Base-by-base conservation (phyloP, 1,140 invertebrate species). In the Zaprionus taronus region DNA sequence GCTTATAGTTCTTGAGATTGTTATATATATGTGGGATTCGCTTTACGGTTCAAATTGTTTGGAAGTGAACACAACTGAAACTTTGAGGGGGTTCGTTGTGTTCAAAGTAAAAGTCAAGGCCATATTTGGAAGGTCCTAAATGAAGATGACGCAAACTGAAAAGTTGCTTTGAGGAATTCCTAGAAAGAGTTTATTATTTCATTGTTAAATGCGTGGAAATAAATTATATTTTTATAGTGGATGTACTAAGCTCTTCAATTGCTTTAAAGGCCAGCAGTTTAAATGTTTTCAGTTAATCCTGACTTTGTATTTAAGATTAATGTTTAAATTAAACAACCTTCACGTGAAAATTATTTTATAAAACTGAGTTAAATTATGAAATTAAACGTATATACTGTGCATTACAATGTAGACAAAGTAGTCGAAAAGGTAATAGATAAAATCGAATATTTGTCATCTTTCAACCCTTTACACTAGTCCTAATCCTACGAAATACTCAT, bases 61-160 rank as follows among this genome's bases (percentile, higher is more conserved):
- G 60, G 38, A 69, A 69, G 41, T 66, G 64, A 61, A 62, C 60
- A 74, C 26, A 74, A 53, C 44, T 57, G 28, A 60, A 78, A 58
- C 65, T 78, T 74, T 78, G 47, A 74, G 64, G 74, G 65, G 38
- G 22, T 47, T 60, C 51, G 22, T 63, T 5, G 20, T 6, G 20
- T 12, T 14, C 4, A 11, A 14, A 12, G 47, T 20, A 24, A 24
- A 51, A 51, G 47, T 51, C 47, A 51, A 51, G 47, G 47, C 47
- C 47, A 51, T 51, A 11, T 14, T 20, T 51, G 20, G 22, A 51
- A 20, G n/a, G 47, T 49, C 17, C 2, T 9, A 20, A 49, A 17
- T 17, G 47, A 9, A 17, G 47, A 24, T 24, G 47, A 51, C 20
- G 20, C 20, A 51, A 51, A 51, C 22, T 22, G 20, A 24, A 20